Conservation (phyloP, 2,113 vertebrate species). For the Dicrurus megarhynchus region DNA sequence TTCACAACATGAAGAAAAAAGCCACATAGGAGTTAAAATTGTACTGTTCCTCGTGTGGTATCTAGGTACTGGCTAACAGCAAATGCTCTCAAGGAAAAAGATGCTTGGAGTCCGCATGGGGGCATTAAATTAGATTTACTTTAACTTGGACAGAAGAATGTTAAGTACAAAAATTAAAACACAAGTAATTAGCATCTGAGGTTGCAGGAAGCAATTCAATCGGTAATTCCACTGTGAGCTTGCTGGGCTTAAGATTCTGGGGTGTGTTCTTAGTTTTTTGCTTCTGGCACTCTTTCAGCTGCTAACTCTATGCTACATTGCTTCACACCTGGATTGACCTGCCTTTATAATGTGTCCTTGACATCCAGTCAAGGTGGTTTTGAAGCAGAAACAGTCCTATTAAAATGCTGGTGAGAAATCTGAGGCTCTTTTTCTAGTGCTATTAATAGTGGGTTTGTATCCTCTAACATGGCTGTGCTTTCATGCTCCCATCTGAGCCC, state of each 20-base stretch:
- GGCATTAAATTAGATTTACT: background rate
- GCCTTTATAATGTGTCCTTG: background rate
- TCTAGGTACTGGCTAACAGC: background rate
- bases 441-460: background rate
- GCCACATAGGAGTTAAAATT: background rate
- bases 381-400: background rate
- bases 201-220: background rate
- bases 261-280: background rate
- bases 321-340: slow-evolving; percentile 20
- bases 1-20: background rate
- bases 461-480: background rate
- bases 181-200: background rate
- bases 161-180: background rate
- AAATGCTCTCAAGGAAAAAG: background rate
- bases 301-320: background rate
- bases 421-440: background rate
- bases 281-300: background rate
- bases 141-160: background rate
- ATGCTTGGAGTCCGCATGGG: background rate
- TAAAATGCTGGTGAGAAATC: background rate
- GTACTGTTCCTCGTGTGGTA: background rate
- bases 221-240: background rate
- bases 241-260: background rate
- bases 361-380: background rate
- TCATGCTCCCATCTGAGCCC: background rate